phyloP scores from a whole-genome alignment of 2,113 vertebrate genomes.

The Mesitornis unicolor region DNA sequence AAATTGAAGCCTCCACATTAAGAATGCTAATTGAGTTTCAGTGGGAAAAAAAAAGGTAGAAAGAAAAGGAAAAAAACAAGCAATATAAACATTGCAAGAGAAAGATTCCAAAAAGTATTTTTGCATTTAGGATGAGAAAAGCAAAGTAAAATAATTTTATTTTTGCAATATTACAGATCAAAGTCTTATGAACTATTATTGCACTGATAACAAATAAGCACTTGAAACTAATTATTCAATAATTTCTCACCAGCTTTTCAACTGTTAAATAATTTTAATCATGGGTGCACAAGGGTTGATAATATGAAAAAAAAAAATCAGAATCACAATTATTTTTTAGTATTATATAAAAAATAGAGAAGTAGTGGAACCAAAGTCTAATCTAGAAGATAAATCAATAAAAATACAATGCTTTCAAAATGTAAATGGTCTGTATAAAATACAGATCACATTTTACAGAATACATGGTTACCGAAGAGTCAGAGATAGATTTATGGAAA shows the following conservation, averaged over 20 bases:
- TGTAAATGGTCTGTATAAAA: neutral
- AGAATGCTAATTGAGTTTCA: neutral
- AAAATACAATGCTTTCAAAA: neutral
- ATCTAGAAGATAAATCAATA: neutral
- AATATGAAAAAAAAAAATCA: neutral
- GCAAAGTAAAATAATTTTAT: neutral
- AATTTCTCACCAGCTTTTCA: neutral
- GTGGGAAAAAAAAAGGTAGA: neutral
- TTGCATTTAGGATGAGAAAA: neutral
- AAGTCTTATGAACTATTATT: neutral
- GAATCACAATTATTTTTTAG: neutral
- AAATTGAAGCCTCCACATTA: neutral
- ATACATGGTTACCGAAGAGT: neutral
- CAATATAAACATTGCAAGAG: neutral
- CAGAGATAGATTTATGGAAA: neutral
- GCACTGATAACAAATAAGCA: neutral
- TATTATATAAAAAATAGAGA: neutral
- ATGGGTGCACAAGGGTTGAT: neutral
- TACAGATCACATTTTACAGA: neutral
- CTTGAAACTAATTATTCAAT: neutral
- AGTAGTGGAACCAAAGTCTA: neutral
- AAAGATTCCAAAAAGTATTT: neutral
- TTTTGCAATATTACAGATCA: neutral
- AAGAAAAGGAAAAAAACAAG: accelerated
- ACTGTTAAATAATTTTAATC: neutral